Percentiles rank a stretch among this genome's conserved stretches.
Conservation (phyloP, 2,797 vertebrate species). For the Sus cebifrons region DNA sequence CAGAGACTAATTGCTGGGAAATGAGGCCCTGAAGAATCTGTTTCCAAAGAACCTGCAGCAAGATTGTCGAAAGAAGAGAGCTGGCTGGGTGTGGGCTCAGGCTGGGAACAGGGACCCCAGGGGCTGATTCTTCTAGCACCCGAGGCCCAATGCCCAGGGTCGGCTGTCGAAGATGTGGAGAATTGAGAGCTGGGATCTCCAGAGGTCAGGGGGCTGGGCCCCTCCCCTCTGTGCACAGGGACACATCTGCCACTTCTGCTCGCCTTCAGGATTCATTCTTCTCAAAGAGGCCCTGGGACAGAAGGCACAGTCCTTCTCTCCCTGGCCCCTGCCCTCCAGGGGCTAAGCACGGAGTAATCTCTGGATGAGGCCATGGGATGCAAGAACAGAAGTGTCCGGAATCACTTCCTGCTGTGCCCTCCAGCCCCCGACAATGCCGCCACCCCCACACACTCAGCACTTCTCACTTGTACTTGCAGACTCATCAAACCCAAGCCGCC, state of each 20-base stretch:
- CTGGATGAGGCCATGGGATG: neutral
- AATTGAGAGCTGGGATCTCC: neutral
- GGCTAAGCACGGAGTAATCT: neutral
- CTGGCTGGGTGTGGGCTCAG: neutral
- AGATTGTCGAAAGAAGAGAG: slow-evolving; percentile 43
- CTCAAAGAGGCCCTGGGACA: neutral
- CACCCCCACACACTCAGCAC: too few relatives aligned
- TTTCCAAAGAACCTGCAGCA: slow-evolving; percentile 57
- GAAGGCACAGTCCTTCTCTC: neutral
- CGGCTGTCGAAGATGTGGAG: fast-evolving
- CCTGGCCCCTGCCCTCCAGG: neutral
- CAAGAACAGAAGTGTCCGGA: neutral
- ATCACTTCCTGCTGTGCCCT: neutral
- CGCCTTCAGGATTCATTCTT: neutral
- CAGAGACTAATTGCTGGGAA: slow-evolving; percentile 57
- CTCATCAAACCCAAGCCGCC: neutral
- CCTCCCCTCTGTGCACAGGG: neutral
- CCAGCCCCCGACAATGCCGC: too few relatives aligned
- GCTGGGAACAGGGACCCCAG: neutral
- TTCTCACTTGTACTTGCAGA: neutral
- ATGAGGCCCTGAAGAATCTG: neutral
- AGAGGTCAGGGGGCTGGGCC: neutral
- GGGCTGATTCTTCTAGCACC: neutral
- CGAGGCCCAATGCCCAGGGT: neutral
- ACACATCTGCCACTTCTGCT: neutral